Percentiles rank a stretch among this genome's conserved stretches.
Evolutionary conservation across 2,113 vertebrate species (phyloP).

Genomic region (Lamprologus lemairii): DNA sequence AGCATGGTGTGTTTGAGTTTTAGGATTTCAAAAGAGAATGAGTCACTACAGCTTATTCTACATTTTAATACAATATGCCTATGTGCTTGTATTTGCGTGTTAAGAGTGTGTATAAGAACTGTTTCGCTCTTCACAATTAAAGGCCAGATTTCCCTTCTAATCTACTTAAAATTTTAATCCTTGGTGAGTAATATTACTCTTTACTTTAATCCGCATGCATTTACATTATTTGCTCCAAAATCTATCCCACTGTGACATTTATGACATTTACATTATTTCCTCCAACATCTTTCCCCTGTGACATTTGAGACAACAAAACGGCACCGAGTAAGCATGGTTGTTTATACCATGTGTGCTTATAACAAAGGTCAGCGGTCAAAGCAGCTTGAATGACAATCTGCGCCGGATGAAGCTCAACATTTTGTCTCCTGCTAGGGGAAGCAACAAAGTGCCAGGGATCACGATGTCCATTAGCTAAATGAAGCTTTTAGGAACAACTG

Average conservation of each 20-base stretch:
- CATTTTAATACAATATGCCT: not conserved
- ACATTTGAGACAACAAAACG: not conserved
- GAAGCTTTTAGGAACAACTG: slow-evolving; percentile 39
- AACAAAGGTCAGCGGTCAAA: slow-evolving; percentile 12
- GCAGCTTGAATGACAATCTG: slow-evolving; percentile 3
- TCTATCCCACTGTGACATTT: not conserved
- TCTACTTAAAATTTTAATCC: slow-evolving; percentile 53
- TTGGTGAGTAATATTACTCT: slow-evolving; percentile 57
- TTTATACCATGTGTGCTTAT: slow-evolving; percentile 24
- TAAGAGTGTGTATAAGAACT: not conserved
- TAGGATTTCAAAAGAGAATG: not conserved
- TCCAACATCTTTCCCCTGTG: not conserved
- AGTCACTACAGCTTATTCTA: not conserved
- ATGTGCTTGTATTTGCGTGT: not conserved
- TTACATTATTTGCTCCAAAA: slow-evolving; percentile 1
- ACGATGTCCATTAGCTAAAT: slow-evolving; percentile 62
- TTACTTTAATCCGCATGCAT: slow-evolving; percentile 59
- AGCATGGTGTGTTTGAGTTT: not conserved
- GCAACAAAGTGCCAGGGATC: slow-evolving; percentile 9
- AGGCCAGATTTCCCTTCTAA: slow-evolving; percentile 21
- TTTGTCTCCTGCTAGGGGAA: not conserved
- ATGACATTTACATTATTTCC: slow-evolving; percentile 17
- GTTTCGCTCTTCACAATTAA: slow-evolving; percentile 11
- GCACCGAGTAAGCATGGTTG: not conserved
- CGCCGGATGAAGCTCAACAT: not conserved